phyloP scores from a whole-genome alignment of 1,140 invertebrate genomes.

The Galleria mellonella region DNA sequence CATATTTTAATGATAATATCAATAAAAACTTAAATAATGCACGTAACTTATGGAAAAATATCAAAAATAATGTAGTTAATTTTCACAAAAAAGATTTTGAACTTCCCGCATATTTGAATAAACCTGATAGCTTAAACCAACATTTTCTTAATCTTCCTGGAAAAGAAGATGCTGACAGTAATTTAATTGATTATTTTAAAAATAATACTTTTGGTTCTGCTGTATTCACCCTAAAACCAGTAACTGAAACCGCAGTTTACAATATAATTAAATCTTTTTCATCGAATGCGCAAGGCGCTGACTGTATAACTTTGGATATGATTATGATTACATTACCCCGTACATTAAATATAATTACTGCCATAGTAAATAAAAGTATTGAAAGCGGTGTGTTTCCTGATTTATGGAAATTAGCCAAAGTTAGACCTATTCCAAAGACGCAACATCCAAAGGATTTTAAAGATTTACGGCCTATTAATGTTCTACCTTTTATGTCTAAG shows the following conservation, averaged over 20 bases:
- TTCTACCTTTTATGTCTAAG: conserved; percentile 8
- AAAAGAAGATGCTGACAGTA: not conserved
- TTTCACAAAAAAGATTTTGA: not conserved
- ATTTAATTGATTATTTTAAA: not conserved
- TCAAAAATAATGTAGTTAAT: conserved; percentile 3
- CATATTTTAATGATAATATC: conserved; percentile 10
- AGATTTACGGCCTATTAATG: conserved; percentile 5
- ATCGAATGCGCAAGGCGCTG: conserved; percentile 3
- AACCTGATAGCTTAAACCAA: conserved; percentile 6
- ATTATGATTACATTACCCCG: conserved; percentile 5
- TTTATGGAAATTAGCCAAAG: conserved; percentile 4
- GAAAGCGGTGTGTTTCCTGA: not conserved
- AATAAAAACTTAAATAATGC: conserved; percentile 3
- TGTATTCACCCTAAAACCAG: conserved; percentile 2
- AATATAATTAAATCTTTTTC: conserved; percentile 3
- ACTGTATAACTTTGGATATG: conserved; percentile 6
- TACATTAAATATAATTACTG: conserved; percentile 1
- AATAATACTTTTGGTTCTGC: not conserved
- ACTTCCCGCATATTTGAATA: not conserved
- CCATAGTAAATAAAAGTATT: conserved; percentile 7
- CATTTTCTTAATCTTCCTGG: conserved; percentile 4
- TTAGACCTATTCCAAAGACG: conserved; percentile 7
- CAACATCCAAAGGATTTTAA: conserved; percentile 1
- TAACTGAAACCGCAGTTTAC: not conserved
- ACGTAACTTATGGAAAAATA: conserved; percentile 6